Base-by-base conservation (phyloP, 1,140 invertebrate genomes). In the Spodoptera litura region DNA sequence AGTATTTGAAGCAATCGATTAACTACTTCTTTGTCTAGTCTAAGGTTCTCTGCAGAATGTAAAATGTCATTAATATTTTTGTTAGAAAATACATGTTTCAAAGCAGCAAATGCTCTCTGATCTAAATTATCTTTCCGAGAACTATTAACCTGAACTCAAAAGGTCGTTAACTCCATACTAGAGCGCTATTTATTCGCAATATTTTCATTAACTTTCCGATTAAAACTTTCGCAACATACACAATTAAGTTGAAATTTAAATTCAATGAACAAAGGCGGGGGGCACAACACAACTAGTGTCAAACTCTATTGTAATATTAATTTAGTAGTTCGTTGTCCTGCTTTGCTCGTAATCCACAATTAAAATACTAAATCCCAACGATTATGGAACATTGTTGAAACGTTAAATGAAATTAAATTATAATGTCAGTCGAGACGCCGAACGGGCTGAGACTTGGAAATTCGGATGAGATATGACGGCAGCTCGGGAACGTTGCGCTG, bases 361-460 rank as follows among this genome's bases (percentile, higher is more conserved):
- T 61, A 74, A 52, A 74, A 74, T 74, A 74, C 38, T 51, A 52
- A 74, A 53, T 62, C 72, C 72, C 9, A 49, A 27, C 71, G n/a
- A 73, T 59, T 73, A 73, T 49, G 55, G 52, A 56, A 35, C 56
- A 59, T 73, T 73, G 71, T 49, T 59, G 55, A 58, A 73, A 44
- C 52, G 52, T 53, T 59, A 38, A 73, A n/a, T 58, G 71, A 44
- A 72, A 72, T 56, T 58, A 53, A 73, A 73, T 73, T 59, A 58
- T 59, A 73, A 59, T 59, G 71, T 56, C 51, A 44, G 27, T 20
- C 27, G 12, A 44, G 8, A 49, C 3, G 35, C n/a, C 31, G 15
- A 20, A 49, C 61, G 61, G 35, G 38, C 61, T 64, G 61, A 64
- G n/a, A 38, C 61, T 38, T 44, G 61, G 44, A 56, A 51, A 25